Base-by-base conservation (phyloP, 2,113 vertebrate genomes). In the Oryzias woworae region DNA sequence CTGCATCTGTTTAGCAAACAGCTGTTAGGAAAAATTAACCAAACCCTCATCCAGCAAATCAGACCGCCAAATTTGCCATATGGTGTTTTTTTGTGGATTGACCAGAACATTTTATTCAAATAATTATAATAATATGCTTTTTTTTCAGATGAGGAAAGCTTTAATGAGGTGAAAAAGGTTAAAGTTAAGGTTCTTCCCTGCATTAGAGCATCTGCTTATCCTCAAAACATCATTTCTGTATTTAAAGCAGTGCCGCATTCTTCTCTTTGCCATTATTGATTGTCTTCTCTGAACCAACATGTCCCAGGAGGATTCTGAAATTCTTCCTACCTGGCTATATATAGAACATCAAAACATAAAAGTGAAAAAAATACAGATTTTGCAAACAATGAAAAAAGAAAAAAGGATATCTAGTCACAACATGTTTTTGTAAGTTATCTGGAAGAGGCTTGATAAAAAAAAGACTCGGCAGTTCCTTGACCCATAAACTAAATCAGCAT, bases 381-480 rank as follows among this genome's bases (percentile, higher is more conserved):
- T 15, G 18, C 26, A 59, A 22, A n/a, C 44, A 17, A 17, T 36
- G 45, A 20, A 13, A 48, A 18, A 48, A 48, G 20, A 48, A 8
- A 20, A n/a, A 48, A 48, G 20, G 20, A 20, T 17, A 7, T 18
- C 46, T 53, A 59, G 36, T 22, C 23, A 22, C 47, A 42, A 24
- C 49, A 59, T 66, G 24, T 48, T 48, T 75, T 49, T 62, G 23
- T 75, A 55, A 44, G 24, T 66, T 67, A 51, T 58, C 23, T 51
- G 62, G 74, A 72, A 66, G n/a, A 53, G 61, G 58, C 57, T 54
- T 83, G 77, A 81, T 73, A 78, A 84, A 65, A 74, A 70, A 78
- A 61, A 85, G 61, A 77, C 62, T 84, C 78, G 86, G 81, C 76
- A 66, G 83, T 83, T 86, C 69, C 58, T 47, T 84, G 84, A 83